phyloP scores from a whole-genome alignment of 1,140 invertebrate species.

The Brachionus asplanchnoidis region DNA sequence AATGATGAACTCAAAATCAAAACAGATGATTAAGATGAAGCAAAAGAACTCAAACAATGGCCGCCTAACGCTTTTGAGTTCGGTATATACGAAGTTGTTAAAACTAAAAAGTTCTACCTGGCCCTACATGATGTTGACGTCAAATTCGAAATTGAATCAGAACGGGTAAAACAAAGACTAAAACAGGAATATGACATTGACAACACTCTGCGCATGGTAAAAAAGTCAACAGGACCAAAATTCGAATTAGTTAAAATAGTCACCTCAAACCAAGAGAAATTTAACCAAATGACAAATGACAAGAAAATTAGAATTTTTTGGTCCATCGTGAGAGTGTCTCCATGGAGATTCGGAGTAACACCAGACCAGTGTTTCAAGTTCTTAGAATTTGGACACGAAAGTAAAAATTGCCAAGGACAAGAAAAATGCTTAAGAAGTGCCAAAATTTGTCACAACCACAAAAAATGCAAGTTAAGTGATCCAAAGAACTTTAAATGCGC shows the following conservation, averaged over 20 bases:
- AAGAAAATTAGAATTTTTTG: background rate
- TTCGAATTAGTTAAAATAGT: background rate
- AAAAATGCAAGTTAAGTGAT: background rate
- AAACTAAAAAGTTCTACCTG: too few relatives aligned
- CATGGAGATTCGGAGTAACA: conserved; percentile 10
- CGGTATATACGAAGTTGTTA: too few relatives aligned
- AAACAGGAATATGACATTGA: background rate
- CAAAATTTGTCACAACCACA: background rate
- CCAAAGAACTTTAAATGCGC: background rate
- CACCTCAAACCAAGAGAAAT: background rate
- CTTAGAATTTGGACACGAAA: background rate
- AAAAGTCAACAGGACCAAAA: conserved; percentile 19
- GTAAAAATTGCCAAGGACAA: background rate
- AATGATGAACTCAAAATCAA: too few relatives aligned
- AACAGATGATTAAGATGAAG: too few relatives aligned
- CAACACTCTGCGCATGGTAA: background rate
- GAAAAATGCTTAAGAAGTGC: background rate
- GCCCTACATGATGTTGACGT: too few relatives aligned
- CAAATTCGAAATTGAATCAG: conserved; percentile 11
- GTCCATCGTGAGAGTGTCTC: background rate
- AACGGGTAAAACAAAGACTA: background rate
- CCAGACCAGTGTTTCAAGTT: conserved; percentile 12
- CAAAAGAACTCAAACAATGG: too few relatives aligned
- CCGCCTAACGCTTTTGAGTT: too few relatives aligned
- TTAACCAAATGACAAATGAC: background rate